Percentiles rank a stretch among this genome's conserved stretches.
phyloP scores from a whole-genome alignment of 2,888 invertebrate species.

The Pseudeuparius sepicola region DNA sequence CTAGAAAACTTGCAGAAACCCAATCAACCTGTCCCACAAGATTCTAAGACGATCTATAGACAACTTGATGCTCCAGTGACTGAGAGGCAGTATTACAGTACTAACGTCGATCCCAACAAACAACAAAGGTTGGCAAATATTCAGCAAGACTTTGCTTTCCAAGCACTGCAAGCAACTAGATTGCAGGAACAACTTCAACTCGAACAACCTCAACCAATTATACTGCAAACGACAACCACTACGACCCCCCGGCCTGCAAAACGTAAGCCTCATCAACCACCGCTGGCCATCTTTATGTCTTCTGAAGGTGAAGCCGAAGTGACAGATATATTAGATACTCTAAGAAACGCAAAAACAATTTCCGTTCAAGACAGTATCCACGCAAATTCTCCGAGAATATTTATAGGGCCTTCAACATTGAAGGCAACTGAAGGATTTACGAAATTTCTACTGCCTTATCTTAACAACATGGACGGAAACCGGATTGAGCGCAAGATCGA shows the following conservation, averaged over 20 bases:
- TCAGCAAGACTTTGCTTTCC: conserved; percentile 37
- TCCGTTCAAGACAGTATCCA: conserved; percentile 67
- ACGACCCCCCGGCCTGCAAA: conserved; percentile 43
- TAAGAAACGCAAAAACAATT: conserved; percentile 63
- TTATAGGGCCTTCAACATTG: conserved; percentile 71
- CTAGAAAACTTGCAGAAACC: conserved; percentile 43
- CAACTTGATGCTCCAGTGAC: conserved; percentile 26
- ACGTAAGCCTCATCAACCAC: conserved; percentile 72
- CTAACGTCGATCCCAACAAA: conserved; percentile 15
- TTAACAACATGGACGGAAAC: conserved; percentile 60
- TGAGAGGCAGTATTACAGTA: not conserved
- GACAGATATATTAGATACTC: conserved; percentile 56
- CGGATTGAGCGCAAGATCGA: conserved; percentile 61
- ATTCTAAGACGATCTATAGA: conserved; percentile 26
- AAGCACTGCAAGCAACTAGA: conserved; percentile 37
- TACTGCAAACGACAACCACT: conserved; percentile 36
- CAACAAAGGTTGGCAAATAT: conserved; percentile 33
- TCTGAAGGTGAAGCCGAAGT: conserved; percentile 49
- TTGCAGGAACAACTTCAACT: conserved; percentile 34
- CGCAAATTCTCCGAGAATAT: conserved; percentile 62
- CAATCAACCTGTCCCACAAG: conserved; percentile 42
- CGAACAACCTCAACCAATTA: conserved; percentile 23
- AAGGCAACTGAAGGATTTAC: conserved; percentile 60
- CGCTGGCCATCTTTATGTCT: conserved; percentile 67
- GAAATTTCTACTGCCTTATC: conserved; percentile 74